These are phyloP conservation scores for Agrochola macilenta DNA, from an alignment of 2,888 invertebrate genomes.

Conservation along the genomic window DNA sequence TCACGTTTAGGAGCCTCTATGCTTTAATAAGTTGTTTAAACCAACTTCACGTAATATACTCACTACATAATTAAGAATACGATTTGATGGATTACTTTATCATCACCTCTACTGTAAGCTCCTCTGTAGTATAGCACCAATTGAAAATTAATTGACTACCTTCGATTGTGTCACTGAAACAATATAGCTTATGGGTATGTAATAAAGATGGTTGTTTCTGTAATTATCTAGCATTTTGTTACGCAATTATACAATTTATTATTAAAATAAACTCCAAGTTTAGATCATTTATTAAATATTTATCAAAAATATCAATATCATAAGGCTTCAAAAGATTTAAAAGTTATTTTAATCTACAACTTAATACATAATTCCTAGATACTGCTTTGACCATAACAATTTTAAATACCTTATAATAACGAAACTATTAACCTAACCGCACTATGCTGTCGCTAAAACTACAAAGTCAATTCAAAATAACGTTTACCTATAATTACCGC, in stretches of 20 bases:
- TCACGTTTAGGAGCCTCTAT: background rate
- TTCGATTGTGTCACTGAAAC: background rate
- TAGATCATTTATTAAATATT: background rate
- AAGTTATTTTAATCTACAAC: too few relatives aligned
- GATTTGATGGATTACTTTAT: background rate
- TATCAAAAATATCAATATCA: background rate
- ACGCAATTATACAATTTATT: background rate
- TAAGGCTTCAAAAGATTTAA: background rate
- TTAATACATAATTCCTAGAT: background rate
- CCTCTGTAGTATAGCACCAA: background rate
- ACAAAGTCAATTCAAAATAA: slow-evolving; percentile 27
- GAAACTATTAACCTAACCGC: background rate
- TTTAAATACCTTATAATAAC: background rate
- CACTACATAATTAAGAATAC: background rate
- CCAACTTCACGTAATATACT: background rate
- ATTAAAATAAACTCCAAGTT: background rate
- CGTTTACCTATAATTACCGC: slow-evolving; percentile 45
- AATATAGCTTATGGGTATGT: background rate
- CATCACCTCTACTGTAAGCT: background rate
- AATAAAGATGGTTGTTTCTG: background rate
- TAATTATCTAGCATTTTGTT: background rate
- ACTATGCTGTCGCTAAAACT: slow-evolving; percentile 8
- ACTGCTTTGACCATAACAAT: background rate
- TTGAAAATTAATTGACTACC: background rate
- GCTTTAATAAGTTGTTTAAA: background rate